These are phyloP conservation scores for Asarcornis scutulata DNA, from an alignment of 2,113 vertebrate genomes.

Conservation along the genomic window DNA sequence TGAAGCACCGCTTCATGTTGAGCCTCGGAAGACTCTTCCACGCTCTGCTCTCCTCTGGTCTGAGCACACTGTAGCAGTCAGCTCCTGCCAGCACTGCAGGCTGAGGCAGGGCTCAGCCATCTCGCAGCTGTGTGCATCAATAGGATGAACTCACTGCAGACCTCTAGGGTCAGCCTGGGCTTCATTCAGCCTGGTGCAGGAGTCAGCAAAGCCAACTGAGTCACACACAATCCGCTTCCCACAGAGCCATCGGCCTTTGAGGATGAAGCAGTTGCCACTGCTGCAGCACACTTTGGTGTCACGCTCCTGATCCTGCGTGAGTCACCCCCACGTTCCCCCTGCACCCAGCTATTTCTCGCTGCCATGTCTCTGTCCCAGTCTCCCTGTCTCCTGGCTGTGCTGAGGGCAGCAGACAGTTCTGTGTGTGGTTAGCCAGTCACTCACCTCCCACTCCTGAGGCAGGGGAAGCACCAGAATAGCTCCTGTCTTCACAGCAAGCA, in stretches of 20 bases:
- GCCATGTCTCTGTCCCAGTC: background rate
- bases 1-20: background rate
- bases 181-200: conserved; percentile 42
- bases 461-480: background rate
- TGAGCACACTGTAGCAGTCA: background rate
- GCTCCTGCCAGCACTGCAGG: background rate
- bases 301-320: background rate
- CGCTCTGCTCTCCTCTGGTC: background rate
- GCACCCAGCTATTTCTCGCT: background rate
- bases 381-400: background rate
- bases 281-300: background rate
- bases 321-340: background rate
- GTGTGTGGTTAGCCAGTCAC: background rate
- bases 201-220: conserved; percentile 54
- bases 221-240: conserved; percentile 17
- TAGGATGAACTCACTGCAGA: conserved; percentile 35
- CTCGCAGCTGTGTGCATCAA: conserved; percentile 33
- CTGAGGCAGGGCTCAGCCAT: background rate
- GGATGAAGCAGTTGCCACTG: conserved; percentile 33
- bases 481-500: background rate
- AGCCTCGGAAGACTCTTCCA: background rate
- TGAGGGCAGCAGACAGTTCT: background rate
- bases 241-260: conserved; percentile 19
- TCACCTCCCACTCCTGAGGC: background rate
- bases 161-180: conserved; percentile 14